These are phyloP conservation scores for Anticlea derivata DNA, from an alignment of 2,888 invertebrate genomes.

Conservation along the genomic window DNA sequence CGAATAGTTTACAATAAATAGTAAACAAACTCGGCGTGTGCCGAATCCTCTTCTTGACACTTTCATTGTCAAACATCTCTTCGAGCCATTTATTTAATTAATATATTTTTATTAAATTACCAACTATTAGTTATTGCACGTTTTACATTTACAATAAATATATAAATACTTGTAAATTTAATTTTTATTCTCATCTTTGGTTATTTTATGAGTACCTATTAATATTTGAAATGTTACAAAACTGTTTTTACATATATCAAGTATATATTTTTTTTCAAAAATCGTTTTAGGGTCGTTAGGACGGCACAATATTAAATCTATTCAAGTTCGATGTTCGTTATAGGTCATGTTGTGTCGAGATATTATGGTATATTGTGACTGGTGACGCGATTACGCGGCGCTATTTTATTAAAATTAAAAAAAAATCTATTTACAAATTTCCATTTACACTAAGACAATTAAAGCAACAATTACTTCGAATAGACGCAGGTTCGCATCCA, in stretches of 20 bases:
- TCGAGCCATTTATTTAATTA: slow-evolving; percentile 72
- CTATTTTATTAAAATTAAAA: slow-evolving; percentile 61
- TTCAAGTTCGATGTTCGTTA: slow-evolving; percentile 81
- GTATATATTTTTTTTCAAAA: slow-evolving; percentile 82
- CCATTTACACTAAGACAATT: slow-evolving; percentile 82
- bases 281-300: slow-evolving; percentile 81
- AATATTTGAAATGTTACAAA: slow-evolving; percentile 83
- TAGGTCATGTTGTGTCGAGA: slow-evolving; percentile 71
- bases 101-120: slow-evolving; percentile 81
- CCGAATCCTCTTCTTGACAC: slow-evolving; percentile 44
- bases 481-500: slow-evolving; percentile 82
- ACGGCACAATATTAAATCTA: slow-evolving; percentile 83
- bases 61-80: slow-evolving; percentile 65
- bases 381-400: slow-evolving; percentile 63
- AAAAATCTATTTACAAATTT: slow-evolving; percentile 80
- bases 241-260: slow-evolving; percentile 78
- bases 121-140: slow-evolving; percentile 84
- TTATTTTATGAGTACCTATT: slow-evolving; percentile 81
- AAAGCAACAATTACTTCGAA: slow-evolving; percentile 82
- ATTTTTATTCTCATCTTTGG: slow-evolving; percentile 75
- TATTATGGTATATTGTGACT: slow-evolving; percentile 46
- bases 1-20: slow-evolving; percentile 77
- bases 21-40: slow-evolving; percentile 61
- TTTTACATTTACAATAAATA: slow-evolving; percentile 84
- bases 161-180: slow-evolving; percentile 84